These are phyloP conservation scores for Dallia pectoralis DNA, from an alignment of 2,797 vertebrate genomes.

Conservation along the genomic window DNA sequence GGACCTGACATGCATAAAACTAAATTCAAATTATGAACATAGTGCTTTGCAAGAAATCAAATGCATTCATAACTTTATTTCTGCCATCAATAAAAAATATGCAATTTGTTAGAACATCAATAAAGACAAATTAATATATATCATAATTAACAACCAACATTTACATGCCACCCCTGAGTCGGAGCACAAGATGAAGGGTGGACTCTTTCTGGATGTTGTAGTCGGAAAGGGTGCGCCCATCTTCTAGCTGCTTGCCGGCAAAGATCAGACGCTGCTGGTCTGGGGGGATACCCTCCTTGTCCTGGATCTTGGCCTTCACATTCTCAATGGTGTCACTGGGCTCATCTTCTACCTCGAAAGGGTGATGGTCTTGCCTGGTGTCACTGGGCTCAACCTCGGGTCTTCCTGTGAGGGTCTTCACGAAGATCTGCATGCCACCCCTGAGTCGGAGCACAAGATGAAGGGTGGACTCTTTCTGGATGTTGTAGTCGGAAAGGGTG, in stretches of 20 bases:
- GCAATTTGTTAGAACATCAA: not conserved
- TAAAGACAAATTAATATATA: not conserved
- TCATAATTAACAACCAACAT: slow-evolving; percentile 13
- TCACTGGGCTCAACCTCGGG: too few species aligned
- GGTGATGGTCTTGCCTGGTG: slow-evolving; percentile 71
- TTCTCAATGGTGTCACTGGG: slow-evolving; percentile 76
- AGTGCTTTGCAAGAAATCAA: not conserved
- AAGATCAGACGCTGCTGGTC: slow-evolving; percentile 76
- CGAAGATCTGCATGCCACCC: too few species aligned
- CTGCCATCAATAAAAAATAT: not conserved
- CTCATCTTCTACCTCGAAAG: too few species aligned
- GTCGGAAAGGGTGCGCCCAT: slow-evolving; percentile 65
- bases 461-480: too few species aligned
- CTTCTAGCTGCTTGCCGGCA: slow-evolving; percentile 73
- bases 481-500: too few species aligned
- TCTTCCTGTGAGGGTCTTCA: too few species aligned
- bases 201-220: slow-evolving; percentile 77
- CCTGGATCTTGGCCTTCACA: slow-evolving; percentile 75
- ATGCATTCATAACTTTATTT: slow-evolving; percentile 18
- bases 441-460: too few species aligned
- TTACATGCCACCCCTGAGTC: slow-evolving; percentile 48
- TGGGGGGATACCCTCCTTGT: slow-evolving; percentile 73
- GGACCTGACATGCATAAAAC: too few species aligned
- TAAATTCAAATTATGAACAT: too few species aligned
- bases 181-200: slow-evolving; percentile 69